Conservation (phyloP, 2,888 invertebrate genomes). For the Ischnura elegans region DNA sequence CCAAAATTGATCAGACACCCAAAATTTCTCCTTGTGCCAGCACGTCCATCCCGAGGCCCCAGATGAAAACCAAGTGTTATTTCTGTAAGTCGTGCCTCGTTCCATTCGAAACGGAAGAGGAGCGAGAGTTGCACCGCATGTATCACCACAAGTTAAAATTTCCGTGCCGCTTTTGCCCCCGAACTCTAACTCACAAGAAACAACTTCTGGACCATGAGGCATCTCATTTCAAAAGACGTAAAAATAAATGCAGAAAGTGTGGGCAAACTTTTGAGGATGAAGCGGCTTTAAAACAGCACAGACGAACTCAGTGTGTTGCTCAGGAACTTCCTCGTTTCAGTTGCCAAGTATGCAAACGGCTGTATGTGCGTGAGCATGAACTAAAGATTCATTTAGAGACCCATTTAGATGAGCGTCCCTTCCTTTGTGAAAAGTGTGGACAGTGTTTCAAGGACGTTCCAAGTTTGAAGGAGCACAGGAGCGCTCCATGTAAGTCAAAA, state of each 20-base stretch:
- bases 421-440: slow-evolving; percentile 31
- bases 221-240: neutral
- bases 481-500: neutral
- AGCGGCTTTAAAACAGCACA: neutral
- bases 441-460: slow-evolving; percentile 16
- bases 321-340: neutral
- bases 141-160: neutral
- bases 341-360: neutral
- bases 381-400: neutral
- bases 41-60: no score
- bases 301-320: neutral
- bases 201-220: neutral
- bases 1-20: no score
- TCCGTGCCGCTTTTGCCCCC: slow-evolving; percentile 3
- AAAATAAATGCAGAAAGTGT: neutral
- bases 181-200: neutral
- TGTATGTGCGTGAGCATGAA: neutral
- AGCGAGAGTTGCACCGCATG: neutral
- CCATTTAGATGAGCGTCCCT: neutral
- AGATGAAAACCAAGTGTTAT: no score
- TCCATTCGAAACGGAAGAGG: neutral
- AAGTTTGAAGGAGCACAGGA: slow-evolving; percentile 9
- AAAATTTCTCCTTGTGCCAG: no score
- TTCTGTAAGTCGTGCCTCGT: neutral
- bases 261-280: neutral